Evolutionary conservation across 2,888 invertebrate species (phyloP).

Genomic region (Chrysolina americana): DNA sequence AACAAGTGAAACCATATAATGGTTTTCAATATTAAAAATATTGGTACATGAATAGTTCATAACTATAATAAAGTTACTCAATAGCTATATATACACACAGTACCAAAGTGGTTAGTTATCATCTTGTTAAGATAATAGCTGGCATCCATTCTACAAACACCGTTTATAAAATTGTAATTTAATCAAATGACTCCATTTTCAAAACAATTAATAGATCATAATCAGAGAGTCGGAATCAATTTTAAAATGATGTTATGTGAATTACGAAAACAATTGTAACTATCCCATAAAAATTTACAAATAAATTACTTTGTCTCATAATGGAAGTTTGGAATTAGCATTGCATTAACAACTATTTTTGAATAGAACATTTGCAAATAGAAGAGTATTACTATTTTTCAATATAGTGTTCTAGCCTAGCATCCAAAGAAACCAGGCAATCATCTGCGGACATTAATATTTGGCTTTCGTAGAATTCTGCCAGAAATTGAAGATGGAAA

Average conservation of each 20-base stretch:
- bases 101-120: conserved; percentile 2
- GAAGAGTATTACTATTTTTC: neutral
- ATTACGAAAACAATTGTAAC: neutral
- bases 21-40: neutral
- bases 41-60: neutral
- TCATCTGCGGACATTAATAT: neutral
- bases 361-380: conserved; percentile 18
- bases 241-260: neutral
- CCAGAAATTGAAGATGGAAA: neutral
- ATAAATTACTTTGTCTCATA: neutral
- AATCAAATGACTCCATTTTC: neutral
- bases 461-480: conserved; percentile 9
- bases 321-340: neutral
- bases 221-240: neutral
- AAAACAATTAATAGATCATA: too few species aligned
- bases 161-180: neutral
- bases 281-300: conserved; percentile 2
- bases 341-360: neutral
- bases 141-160: conserved; percentile 7
- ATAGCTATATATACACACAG: conserved; percentile 12
- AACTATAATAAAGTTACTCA: neutral
- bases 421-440: too few species aligned
- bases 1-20: conserved; percentile 8
- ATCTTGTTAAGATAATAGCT: conserved; percentile 6
- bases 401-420: too few species aligned